These are phyloP conservation scores for Corvus moneduloides DNA, from an alignment of 2,113 vertebrate species.

Conservation along the genomic window DNA sequence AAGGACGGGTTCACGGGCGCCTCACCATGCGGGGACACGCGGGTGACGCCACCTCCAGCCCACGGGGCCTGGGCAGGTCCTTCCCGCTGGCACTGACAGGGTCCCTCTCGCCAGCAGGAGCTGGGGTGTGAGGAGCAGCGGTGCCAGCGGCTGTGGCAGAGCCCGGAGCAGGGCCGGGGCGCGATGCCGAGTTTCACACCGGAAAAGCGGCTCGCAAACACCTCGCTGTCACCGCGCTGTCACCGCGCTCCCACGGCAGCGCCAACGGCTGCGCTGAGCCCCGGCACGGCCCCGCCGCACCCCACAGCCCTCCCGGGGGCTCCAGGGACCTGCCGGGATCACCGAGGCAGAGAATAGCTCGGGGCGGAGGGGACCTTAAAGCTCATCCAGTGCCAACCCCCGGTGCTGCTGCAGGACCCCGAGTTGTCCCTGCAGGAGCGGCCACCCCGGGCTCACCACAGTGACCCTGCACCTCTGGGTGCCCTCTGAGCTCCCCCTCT, in stretches of 20 bases:
- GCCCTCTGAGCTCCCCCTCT: background rate
- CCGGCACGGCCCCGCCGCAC: background rate
- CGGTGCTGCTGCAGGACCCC: background rate
- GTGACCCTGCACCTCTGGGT: background rate
- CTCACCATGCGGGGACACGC: fast-evolving
- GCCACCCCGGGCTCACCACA: background rate
- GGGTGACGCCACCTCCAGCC: fast-evolving
- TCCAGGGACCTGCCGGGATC: background rate
- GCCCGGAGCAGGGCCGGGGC: background rate
- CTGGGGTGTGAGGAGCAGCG: background rate
- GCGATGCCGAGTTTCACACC: background rate
- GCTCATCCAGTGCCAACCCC: fast-evolving
- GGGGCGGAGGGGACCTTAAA: background rate
- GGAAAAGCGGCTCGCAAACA: background rate
- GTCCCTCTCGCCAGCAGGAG: background rate
- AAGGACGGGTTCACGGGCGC: background rate
- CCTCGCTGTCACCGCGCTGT: background rate
- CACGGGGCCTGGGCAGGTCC: fast-evolving
- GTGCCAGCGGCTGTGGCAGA: background rate
- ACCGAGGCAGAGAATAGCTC: fast-evolving
- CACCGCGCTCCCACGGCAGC: background rate
- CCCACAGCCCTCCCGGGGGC: background rate
- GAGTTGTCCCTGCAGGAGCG: fast-evolving
- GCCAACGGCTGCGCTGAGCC: background rate
- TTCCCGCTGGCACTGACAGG: fast-evolving